Evolutionary conservation across 2,888 invertebrate species (phyloP).

Genomic region (Pardosa pseudoannulata): DNA sequence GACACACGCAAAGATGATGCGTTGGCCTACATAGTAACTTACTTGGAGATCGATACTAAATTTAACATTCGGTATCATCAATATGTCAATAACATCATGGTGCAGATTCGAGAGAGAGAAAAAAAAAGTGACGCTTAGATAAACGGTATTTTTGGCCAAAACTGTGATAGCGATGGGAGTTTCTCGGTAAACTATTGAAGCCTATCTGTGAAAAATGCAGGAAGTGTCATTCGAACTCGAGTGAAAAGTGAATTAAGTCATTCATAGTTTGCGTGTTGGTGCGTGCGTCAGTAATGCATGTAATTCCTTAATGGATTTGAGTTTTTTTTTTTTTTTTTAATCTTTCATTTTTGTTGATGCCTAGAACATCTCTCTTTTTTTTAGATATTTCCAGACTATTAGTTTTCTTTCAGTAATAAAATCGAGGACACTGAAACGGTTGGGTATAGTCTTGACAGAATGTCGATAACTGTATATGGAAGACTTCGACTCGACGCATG

Average conservation of each 20-base stretch:
- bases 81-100: slow-evolving; percentile 4
- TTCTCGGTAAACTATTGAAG: neutral
- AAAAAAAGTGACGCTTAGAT: neutral
- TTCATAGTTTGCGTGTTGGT: neutral
- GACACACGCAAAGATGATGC: neutral
- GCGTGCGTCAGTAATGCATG: no score
- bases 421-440: neutral
- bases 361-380: no score
- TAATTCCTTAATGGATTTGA: neutral
- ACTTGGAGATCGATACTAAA: neutral
- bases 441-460: neutral
- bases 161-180: neutral
- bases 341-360: no score
- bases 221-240: neutral
- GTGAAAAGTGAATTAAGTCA: neutral
- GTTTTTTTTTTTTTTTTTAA: neutral
- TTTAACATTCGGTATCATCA: slow-evolving; percentile 15
- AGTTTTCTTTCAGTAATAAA: neutral
- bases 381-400: neutral
- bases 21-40: neutral
- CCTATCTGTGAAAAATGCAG: neutral
- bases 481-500: no score
- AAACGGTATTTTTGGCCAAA: neutral
- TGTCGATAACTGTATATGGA: no score
- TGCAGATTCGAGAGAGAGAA: neutral